Base-by-base conservation (phyloP, 2,888 invertebrate species). In the Ernsta delagoae region DNA sequence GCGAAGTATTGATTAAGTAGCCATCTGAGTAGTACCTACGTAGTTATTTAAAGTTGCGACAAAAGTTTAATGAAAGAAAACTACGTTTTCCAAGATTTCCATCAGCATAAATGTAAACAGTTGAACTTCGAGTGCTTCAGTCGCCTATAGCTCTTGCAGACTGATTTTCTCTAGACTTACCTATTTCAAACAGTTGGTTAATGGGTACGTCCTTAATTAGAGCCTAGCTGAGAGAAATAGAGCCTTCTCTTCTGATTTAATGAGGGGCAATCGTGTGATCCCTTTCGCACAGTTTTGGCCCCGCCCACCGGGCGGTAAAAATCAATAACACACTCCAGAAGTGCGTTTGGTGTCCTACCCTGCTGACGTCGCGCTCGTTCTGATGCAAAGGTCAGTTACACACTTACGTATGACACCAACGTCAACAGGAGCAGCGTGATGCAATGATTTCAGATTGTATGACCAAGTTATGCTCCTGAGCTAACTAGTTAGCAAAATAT, bases 121-220 rank as follows among this genome's bases (percentile, higher is more conserved):
- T 70, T 56, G 34, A 72, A 73, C 64, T 65, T 64, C 54, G 50
- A 50, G 61, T 60, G 81, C 57, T 62, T 50, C 62, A 57, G 62
- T 61, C 82, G 81, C 75, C 81, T 80, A 85, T 87, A 84, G 85
- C 86, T 87, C 85, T 87, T 82, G 81, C 79, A 81, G 86, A 89
- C 88, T 84, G 85, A 88, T 89, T 89, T 86, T 84, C 81, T 82
- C 81, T 81, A 80, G 83, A 84, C 85, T 83, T 86, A 86, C 89
- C 89, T 92, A 90, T 92, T 92, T 92, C 87, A 88, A 92, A 92
- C 90, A 92, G 92, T 91, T 90, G 84, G 87, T 89, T 92, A 92
- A 92, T 92, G 86, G 92, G 88, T 81, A 90, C 90, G 87, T 90
- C 92, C 92, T 92, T 92, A 92, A 93, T 92, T 92, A 89, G 87